A percentile compares a stretch with the other conserved stretches of the same genome.
These are phyloP conservation scores for Lutjanus erythropterus DNA, from an alignment of 2,113 vertebrate species.

Conservation along the genomic window DNA sequence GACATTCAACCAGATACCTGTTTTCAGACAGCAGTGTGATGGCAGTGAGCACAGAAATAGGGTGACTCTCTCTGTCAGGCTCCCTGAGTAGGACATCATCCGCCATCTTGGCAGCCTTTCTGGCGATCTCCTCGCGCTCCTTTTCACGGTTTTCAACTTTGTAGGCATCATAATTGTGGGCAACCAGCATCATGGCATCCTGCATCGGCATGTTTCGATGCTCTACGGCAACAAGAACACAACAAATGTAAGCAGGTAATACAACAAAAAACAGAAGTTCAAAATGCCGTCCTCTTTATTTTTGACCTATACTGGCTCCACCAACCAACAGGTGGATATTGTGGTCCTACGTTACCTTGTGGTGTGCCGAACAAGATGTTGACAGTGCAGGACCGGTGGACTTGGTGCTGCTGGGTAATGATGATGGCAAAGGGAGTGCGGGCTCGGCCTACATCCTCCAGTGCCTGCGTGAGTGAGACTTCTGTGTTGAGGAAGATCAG, in stretches of 20 bases:
- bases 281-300: neutral
- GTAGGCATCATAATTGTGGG: slow-evolving; percentile 93
- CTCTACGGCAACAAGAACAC: slow-evolving; percentile 78
- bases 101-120: slow-evolving; percentile 98
- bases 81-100: slow-evolving; percentile 94
- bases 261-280: neutral
- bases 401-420: slow-evolving; percentile 98
- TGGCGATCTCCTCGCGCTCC: slow-evolving; percentile 93
- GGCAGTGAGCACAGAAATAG: slow-evolving; percentile 78
- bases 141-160: slow-evolving; percentile 94
- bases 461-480: slow-evolving; percentile 94
- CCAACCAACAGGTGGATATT: fast-evolving
- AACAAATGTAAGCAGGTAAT: neutral
- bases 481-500: slow-evolving; percentile 99
- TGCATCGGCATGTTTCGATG: slow-evolving; percentile 99
- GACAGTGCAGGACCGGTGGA: slow-evolving; percentile 97
- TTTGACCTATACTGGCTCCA: no score
- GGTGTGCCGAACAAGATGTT: slow-evolving; percentile 98
- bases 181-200: slow-evolving; percentile 97
- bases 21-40: slow-evolving; percentile 85
- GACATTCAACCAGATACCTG: slow-evolving; percentile 72
- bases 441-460: slow-evolving; percentile 96
- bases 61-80: slow-evolving; percentile 87
- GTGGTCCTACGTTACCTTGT: slow-evolving; percentile 88
- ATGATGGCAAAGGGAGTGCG: slow-evolving; percentile 97